These are phyloP conservation scores for Mormoops blainvillei DNA, from an alignment of 2,113 vertebrate genomes.

Conservation along the genomic window DNA sequence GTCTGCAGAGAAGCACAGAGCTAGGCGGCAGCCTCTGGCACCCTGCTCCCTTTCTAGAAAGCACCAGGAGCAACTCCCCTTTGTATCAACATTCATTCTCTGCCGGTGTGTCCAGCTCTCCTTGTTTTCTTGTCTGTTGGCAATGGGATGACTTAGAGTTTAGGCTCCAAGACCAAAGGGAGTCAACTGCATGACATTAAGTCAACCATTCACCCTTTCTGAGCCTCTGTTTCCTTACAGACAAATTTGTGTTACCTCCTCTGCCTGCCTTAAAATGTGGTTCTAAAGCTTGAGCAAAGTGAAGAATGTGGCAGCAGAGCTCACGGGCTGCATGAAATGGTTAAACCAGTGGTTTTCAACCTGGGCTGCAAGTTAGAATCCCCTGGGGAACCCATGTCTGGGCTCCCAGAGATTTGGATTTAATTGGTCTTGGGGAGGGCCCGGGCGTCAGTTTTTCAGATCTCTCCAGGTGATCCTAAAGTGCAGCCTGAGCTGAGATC, in stretches of 20 bases:
- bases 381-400: not conserved
- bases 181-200: not conserved
- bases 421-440: not conserved
- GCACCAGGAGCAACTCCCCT: not conserved
- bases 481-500: not conserved
- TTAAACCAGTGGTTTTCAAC: not conserved
- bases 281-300: not conserved
- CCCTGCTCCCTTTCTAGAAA: not conserved
- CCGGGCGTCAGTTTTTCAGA: not conserved
- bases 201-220: not conserved
- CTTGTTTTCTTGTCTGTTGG: not conserved
- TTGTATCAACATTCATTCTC: not conserved
- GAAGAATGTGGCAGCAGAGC: not conserved
- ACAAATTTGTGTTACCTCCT: not conserved
- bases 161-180: not conserved
- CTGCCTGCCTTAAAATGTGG: not conserved
- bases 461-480: conserved; percentile 3
- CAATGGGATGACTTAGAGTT: not conserved
- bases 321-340: not conserved
- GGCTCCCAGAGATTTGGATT: not conserved
- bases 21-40: not conserved
- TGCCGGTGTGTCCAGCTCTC: not conserved
- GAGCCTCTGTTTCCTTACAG: not conserved
- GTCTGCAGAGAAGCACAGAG: not conserved
- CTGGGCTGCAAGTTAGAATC: not conserved